Base-by-base conservation (phyloP, 2,797 vertebrate genomes). In the Rhinichthys osculus region DNA sequence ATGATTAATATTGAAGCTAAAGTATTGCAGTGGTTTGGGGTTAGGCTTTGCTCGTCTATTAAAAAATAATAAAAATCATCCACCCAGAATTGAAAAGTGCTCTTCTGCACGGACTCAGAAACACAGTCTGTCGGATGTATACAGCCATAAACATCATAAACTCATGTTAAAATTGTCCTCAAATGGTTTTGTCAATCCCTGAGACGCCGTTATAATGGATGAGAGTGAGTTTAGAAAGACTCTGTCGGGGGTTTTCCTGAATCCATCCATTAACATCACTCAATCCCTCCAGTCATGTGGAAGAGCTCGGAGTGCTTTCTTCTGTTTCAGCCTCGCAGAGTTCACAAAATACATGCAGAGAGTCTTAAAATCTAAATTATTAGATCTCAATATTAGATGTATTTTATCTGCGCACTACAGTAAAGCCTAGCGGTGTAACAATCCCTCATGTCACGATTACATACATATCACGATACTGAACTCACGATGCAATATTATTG, bases 251-350 rank as follows among this genome's bases (percentile, higher is more conserved):
- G 71, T 64, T 74, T 82, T 69, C 54, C 30, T 23, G 59, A 40
- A 35, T 27, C 42, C 50, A 13, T 83, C 71, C 82, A 77, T 77
- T 77, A 77, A 73, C n/a, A 54, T 38, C 82, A 52, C 73, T 77
- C 82, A 66, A 27, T 77, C 57, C 44, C 38, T 30, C 64, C 30
- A 73, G 35, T 35, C 80, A 59, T 42, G 80, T 82, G 80, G 67
- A 82, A 72, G 0, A 38, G 33, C 50, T 27, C 23, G 3, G 3
- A 57, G 8, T 21, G 81, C 69, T 59, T 52, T 66, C 30, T 11
- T 38, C 1, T 76, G 57, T 27, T 44, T 80, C 7, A 47, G 30
- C 27, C 62, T 33, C 59, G 23, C n/a, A 50, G 3, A 23, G 7
- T 8, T 33, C 42, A 66, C 17, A 17, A 21, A 42, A 66, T 1